Conservation (phyloP, 2,113 vertebrate genomes). For the Rhagologus leucostigma region DNA sequence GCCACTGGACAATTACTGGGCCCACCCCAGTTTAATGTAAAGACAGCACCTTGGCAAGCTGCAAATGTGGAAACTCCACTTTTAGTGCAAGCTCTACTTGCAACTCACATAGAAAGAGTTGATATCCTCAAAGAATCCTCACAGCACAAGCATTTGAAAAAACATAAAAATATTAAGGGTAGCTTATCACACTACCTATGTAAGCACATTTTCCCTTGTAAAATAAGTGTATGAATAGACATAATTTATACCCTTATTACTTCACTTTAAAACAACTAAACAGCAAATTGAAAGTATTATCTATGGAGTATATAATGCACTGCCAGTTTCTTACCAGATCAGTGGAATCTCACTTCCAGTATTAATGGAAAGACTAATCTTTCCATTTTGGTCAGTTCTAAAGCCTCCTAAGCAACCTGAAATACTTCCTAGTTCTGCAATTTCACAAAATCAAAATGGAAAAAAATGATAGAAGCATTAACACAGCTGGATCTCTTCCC, state of each 20-base stretch:
- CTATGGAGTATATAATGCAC: not conserved
- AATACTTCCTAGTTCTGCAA: not conserved
- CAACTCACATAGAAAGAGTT: rapidly evolving
- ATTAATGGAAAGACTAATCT: not conserved
- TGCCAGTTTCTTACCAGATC: not conserved
- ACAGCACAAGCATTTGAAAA: not conserved
- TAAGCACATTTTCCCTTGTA: not conserved
- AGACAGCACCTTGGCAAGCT: not conserved
- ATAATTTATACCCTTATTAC: not conserved
- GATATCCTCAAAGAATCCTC: not conserved
- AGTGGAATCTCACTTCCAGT: not conserved
- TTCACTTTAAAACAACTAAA: not conserved
- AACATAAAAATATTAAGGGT: not conserved
- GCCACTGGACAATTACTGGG: not conserved
- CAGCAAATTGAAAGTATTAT: not conserved
- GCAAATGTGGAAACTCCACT: not conserved
- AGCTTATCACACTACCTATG: not conserved
- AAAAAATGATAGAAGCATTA: not conserved
- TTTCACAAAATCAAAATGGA: not conserved
- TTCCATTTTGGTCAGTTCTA: not conserved
- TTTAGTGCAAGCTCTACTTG: not conserved
- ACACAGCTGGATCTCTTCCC: not conserved
- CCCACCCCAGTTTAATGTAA: not conserved
- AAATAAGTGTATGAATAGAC: not conserved
- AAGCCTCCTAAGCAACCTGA: not conserved